Conservation (phyloP, 2,113 vertebrate species). For the Myrmecophaga tridactyla region DNA sequence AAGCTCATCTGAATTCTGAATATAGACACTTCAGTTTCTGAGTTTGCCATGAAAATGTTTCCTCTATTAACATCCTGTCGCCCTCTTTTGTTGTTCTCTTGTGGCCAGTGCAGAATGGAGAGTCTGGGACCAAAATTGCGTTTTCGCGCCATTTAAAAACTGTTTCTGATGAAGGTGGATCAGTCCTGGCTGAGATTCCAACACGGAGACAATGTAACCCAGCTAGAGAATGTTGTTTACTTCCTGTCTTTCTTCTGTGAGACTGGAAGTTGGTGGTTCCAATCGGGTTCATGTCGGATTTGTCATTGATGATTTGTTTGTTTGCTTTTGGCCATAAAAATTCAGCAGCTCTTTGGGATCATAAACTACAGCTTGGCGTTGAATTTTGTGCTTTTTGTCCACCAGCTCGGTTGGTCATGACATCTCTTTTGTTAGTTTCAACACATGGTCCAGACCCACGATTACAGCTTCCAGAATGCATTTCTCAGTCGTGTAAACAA, state of each 20-base stretch:
- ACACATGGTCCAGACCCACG: neutral
- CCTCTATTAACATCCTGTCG: neutral
- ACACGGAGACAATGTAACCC: neutral
- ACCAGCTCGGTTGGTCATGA: slow-evolving; percentile 20
- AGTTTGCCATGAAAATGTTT: slow-evolving; percentile 49
- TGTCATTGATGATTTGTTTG: neutral
- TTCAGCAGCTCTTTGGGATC: slow-evolving; percentile 68
- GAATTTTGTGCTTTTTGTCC: slow-evolving; percentile 79
- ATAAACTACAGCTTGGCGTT: neutral
- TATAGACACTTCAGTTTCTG: slow-evolving; percentile 54
- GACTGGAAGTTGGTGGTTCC: neutral
- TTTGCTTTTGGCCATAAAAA: slow-evolving; percentile 31
- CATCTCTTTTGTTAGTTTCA: neutral
- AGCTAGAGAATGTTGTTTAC: neutral
- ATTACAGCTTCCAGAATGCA: slow-evolving; percentile 12
- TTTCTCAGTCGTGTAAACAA: slow-evolving; percentile 39
- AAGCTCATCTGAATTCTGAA: slow-evolving; percentile 67
- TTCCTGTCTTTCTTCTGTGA: neutral
- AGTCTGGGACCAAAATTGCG: slow-evolving; percentile 8
- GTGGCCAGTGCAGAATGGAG: slow-evolving; percentile 33
- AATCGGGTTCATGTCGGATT: neutral
- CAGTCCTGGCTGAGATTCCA: neutral
- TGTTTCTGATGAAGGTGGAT: neutral
- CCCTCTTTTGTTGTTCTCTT: neutral
- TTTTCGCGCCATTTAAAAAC: neutral